These are phyloP conservation scores for Xanthorhoe spadicearia DNA, from an alignment of 2,888 invertebrate genomes.

Conservation along the genomic window DNA sequence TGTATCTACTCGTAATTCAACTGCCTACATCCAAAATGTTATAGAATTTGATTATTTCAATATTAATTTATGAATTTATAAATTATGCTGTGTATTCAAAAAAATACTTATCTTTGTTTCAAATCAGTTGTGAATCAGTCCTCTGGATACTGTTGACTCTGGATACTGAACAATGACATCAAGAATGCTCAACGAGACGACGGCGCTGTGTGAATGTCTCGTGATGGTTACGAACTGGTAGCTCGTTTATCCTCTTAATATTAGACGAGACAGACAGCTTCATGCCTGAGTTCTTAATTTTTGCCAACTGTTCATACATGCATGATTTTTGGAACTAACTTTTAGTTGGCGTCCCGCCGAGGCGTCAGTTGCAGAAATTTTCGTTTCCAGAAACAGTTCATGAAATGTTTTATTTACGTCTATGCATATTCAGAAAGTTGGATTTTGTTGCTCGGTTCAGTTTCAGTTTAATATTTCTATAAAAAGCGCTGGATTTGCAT, in stretches of 20 bases:
- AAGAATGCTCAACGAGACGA: too few relatives aligned
- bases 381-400: slow-evolving; percentile 51
- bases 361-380: slow-evolving; percentile 61
- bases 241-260: not conserved
- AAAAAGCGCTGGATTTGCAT: slow-evolving; percentile 12
- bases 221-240: not conserved
- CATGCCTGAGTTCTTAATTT: slow-evolving; percentile 67
- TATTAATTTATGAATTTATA: too few relatives aligned
- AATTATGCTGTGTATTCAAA: too few relatives aligned
- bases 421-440: slow-evolving; percentile 73
- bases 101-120: too few relatives aligned
- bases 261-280: slow-evolving; percentile 15
- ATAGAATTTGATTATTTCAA: too few relatives aligned
- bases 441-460: slow-evolving; percentile 57
- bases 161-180: too few relatives aligned
- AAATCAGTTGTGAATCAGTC: too few relatives aligned
- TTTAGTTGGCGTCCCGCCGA: slow-evolving; percentile 61
- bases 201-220: too few relatives aligned
- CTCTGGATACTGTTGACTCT: too few relatives aligned
- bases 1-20: too few relatives aligned
- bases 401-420: slow-evolving; percentile 68
- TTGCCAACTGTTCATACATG: slow-evolving; percentile 57
- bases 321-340: slow-evolving; percentile 77
- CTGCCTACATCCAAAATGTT: too few relatives aligned
- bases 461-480: slow-evolving; percentile 33